phyloP scores from a whole-genome alignment of 92 coral and sea anemone genomes.

The Palythoa caribaeorum region DNA sequence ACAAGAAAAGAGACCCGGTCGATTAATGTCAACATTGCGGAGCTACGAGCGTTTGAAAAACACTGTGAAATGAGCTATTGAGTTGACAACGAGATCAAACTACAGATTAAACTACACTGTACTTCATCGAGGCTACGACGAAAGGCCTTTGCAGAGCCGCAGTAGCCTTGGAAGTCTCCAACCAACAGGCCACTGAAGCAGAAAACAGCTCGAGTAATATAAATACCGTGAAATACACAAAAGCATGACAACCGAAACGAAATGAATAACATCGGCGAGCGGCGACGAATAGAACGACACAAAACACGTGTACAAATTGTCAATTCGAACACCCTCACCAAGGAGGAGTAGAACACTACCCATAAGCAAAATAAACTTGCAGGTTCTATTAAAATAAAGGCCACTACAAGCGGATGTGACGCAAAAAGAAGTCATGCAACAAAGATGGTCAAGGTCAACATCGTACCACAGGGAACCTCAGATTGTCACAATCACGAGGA shows the following conservation, averaged over 20 bases:
- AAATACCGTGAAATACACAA: conserved; percentile 12
- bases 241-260: neutral
- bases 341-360: conserved; percentile 20
- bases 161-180: conserved; percentile 37
- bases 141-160: conserved; percentile 38
- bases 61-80: neutral
- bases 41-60: neutral
- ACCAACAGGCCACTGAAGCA: conserved; percentile 27
- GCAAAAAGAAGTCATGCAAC: neutral
- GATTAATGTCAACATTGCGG: neutral
- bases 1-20: neutral
- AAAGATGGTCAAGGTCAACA: neutral
- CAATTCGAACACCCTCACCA: conserved; percentile 24
- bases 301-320: conserved; percentile 34
- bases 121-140: conserved; percentile 15
- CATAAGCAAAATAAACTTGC: conserved; percentile 29
- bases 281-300: neutral
- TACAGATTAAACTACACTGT: conserved; percentile 35
- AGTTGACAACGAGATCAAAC: neutral
- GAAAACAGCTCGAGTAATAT: neutral
- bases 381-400: no score
- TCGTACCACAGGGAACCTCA: neutral
- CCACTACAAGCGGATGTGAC: neutral
- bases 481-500: neutral
- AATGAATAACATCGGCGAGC: conserved; percentile 21